Evolutionary conservation across 2,888 invertebrate species (phyloP).

Genomic region (Diploptera punctata): DNA sequence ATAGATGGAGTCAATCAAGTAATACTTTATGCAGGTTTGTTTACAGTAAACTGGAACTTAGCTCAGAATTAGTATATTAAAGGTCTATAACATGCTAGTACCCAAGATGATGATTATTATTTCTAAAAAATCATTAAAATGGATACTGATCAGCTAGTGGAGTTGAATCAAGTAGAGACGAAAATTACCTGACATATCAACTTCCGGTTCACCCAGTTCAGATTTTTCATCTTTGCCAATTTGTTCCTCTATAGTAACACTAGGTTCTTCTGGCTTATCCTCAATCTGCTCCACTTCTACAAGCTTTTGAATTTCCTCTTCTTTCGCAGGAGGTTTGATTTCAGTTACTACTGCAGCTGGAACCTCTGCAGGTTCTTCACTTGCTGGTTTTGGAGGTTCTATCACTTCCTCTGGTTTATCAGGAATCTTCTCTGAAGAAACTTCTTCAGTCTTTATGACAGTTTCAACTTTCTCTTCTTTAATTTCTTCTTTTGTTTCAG

Average conservation of each 20-base stretch:
- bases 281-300: conserved; percentile 22
- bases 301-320: neutral
- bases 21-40: too few species aligned
- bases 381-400: neutral
- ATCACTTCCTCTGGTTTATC: conserved; percentile 15
- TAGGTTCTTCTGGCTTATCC: too few species aligned
- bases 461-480: conserved; percentile 15
- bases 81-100: too few species aligned
- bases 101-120: too few species aligned
- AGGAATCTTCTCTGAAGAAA: neutral
- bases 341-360: neutral
- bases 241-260: too few species aligned
- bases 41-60: too few species aligned
- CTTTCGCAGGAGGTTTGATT: neutral
- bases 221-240: neutral
- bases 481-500: conserved; percentile 11
- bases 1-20: too few species aligned
- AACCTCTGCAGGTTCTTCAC: conserved; percentile 20
- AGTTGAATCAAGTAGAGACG: too few species aligned
- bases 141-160: too few species aligned
- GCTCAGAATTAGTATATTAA: too few species aligned
- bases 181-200: conserved; percentile 29
- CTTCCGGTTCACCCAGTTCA: conserved; percentile 9
- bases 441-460: conserved; percentile 14
- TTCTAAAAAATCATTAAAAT: too few species aligned